phyloP scores from a whole-genome alignment of 2,797 vertebrate genomes.

The Sebastolobus altivelis region DNA sequence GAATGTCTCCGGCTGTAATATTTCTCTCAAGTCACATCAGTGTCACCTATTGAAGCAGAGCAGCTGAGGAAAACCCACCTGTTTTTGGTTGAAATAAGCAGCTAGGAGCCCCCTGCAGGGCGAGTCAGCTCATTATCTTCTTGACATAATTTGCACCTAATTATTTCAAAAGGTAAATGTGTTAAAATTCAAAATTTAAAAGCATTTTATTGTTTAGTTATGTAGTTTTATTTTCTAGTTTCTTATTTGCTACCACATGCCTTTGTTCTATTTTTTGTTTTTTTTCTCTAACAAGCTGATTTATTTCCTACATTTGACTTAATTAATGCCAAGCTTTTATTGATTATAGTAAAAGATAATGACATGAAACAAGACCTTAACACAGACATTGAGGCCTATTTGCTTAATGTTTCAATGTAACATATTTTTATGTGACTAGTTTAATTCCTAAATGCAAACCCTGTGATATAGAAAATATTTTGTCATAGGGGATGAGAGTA shows the following conservation, averaged over 20 bases:
- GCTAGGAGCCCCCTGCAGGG: constrained; percentile 2
- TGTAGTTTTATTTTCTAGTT: neutral
- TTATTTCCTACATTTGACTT: neutral
- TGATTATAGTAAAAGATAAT: neutral
- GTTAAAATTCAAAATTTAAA: neutral
- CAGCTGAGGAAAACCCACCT: neutral
- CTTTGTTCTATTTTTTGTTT: neutral
- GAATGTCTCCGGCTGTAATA: neutral
- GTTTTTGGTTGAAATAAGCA: constrained; percentile 5
- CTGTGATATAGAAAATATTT: constrained; percentile 31
- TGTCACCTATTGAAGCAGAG: neutral
- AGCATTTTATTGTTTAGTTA: neutral
- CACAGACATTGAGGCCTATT: neutral
- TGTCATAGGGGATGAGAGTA: constrained; percentile 48
- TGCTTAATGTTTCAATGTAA: neutral
- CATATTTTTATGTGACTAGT: neutral
- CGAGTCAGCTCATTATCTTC: neutral
- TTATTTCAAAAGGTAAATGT: neutral
- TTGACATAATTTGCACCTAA: neutral
- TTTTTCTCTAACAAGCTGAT: neutral
- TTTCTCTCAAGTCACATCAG: neutral
- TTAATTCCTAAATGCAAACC: neutral
- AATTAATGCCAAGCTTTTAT: neutral
- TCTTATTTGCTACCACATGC: neutral
- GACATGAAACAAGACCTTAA: neutral